A percentile compares a stretch with the other conserved stretches of the same genome.
Evolutionary conservation across 2,113 vertebrate genomes (phyloP).

Genomic region (Polypterus bichir): DNA sequence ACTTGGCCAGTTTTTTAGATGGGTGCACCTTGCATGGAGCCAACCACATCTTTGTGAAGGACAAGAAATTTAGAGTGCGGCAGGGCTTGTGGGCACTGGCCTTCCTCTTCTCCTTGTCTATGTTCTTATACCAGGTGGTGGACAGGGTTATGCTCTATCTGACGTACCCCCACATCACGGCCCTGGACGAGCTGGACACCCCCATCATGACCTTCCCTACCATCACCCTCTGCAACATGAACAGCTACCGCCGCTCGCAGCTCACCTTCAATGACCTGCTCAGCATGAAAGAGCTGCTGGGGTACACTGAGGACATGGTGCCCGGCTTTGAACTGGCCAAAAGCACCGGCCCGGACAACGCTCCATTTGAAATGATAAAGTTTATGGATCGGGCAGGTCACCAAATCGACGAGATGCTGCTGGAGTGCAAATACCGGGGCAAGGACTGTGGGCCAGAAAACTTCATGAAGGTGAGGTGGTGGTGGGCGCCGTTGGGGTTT

Average conservation of each 20-base stretch:
- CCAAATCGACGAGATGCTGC: conserved; percentile 83
- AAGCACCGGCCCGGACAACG: conserved; percentile 38
- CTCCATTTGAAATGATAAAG: conserved; percentile 60
- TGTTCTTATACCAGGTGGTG: conserved; percentile 78
- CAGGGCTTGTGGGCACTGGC: conserved; percentile 70
- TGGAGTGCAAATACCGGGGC: conserved; percentile 73
- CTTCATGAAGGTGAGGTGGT: conserved; percentile 72
- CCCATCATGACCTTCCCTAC: conserved; percentile 69
- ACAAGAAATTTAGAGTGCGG: conserved; percentile 55
- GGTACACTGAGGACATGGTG: conserved; percentile 68
- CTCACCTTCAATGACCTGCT: conserved; percentile 75
- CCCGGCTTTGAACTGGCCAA: conserved; percentile 61
- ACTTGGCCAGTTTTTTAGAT: conserved; percentile 62
- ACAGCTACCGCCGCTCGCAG: conserved; percentile 69
- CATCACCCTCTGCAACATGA: conserved; percentile 85
- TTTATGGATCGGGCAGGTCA: conserved; percentile 81
- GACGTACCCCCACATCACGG: conserved; percentile 70
- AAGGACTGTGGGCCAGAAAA: conserved; percentile 63
- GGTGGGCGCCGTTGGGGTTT: not conserved
- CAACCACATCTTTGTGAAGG: conserved; percentile 75
- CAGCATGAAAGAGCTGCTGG: conserved; percentile 73
- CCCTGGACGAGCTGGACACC: conserved; percentile 68
- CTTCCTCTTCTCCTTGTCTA: conserved; percentile 66
- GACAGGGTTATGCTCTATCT: conserved; percentile 73
- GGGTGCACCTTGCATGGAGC: conserved; percentile 77